Conservation (phyloP, 2,113 vertebrate species). For the Pollimyrus isidori region DNA sequence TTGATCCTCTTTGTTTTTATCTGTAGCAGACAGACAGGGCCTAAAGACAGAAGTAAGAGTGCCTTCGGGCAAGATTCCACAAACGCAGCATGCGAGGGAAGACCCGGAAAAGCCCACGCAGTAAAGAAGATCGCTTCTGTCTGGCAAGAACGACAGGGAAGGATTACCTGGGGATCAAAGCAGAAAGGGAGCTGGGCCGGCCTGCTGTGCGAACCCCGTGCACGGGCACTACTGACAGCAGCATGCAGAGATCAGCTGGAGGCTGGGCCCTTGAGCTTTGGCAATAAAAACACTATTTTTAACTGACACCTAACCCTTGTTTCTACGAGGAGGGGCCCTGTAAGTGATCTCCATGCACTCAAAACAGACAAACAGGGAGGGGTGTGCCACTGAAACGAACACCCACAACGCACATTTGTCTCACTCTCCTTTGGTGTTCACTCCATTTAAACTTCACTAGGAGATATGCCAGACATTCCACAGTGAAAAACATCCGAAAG, state of each 20-base stretch:
- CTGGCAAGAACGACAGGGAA: not conserved
- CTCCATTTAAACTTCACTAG: not conserved
- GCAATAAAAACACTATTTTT: not conserved
- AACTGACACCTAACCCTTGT: slow-evolving; percentile 4
- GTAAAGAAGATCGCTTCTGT: not conserved
- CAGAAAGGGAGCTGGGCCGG: not conserved
- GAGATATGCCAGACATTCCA: not conserved
- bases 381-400: not conserved
- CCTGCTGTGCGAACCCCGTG: not conserved
- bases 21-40: not conserved
- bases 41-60: not conserved
- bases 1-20: not conserved
- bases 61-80: not conserved
- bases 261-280: not conserved
- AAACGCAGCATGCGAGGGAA: not conserved
- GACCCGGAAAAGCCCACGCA: not conserved
- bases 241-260: not conserved
- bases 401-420: not conserved
- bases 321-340: not conserved
- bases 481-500: not conserved
- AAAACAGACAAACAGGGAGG: not conserved
- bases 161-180: slow-evolving; percentile 4
- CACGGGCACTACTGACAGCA: not conserved
- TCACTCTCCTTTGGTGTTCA: not conserved
- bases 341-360: not conserved